Conservation (phyloP, 2,113 vertebrate species). For the Capricornis sumatraensis region DNA sequence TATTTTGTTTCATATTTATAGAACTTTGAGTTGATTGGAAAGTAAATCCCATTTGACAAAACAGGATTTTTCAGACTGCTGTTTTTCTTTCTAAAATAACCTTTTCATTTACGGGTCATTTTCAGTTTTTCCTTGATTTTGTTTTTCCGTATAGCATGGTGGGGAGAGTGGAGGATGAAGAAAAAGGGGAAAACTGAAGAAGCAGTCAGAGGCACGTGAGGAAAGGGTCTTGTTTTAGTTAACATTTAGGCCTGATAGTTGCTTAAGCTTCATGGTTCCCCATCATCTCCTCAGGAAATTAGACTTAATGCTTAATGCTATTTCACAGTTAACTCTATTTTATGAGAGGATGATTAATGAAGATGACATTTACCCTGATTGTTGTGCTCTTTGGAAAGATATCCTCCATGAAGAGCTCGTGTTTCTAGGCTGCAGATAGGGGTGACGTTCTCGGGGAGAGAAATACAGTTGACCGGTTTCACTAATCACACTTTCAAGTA, state of each 20-base stretch:
- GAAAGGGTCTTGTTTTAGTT: not conserved
- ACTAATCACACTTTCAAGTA: constrained; percentile 46
- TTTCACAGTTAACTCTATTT: constrained; percentile 65
- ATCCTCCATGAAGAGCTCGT: constrained; percentile 48
- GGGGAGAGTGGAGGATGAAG: too few relatives aligned
- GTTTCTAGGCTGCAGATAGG: constrained; percentile 57
- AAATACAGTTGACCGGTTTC: constrained; percentile 45
- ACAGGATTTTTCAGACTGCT: not conserved
- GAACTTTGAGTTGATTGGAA: not conserved
- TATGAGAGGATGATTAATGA: constrained; percentile 73
- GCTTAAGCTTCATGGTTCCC: not conserved
- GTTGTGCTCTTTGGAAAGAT: constrained; percentile 70
- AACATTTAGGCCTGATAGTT: constrained; percentile 39
- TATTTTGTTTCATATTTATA: not conserved
- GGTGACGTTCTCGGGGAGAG: constrained; percentile 33
- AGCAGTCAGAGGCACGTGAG: not conserved
- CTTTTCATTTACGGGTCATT: not conserved
- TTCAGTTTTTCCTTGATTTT: not conserved
- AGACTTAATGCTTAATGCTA: constrained; percentile 33
- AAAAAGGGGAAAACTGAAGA: not conserved
- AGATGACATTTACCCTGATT: constrained; percentile 74
- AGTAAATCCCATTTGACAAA: not conserved
- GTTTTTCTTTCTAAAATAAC: not conserved
- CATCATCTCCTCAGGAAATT: constrained; percentile 64
- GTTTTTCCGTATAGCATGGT: not conserved